Conservation (phyloP, 1,140 invertebrate genomes). For the Sinella curviseta region DNA sequence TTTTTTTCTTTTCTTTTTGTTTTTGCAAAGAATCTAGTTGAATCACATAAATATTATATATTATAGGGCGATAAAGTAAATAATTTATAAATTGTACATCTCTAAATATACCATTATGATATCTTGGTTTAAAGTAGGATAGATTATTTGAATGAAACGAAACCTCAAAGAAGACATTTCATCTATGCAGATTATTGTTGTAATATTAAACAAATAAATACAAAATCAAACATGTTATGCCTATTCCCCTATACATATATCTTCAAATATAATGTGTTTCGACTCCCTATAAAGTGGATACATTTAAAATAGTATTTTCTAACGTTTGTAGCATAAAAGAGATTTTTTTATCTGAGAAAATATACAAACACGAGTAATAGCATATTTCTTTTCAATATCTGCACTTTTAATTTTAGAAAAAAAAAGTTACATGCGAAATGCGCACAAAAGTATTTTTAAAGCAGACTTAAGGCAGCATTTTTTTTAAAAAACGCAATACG, state of each 20-base stretch:
- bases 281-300: background rate
- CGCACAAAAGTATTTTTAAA: too few relatives aligned
- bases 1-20: background rate
- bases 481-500: too few relatives aligned
- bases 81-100: too few relatives aligned
- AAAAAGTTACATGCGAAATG: too few relatives aligned
- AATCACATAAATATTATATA: background rate
- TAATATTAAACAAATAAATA: background rate
- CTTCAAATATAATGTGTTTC: background rate
- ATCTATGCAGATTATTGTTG: background rate
- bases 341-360: background rate
- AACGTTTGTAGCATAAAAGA: background rate
- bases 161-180: constrained; percentile 17
- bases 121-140: background rate
- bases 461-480: too few relatives aligned
- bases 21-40: constrained; percentile 25
- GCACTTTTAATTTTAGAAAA: too few relatives aligned
- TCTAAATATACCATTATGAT: background rate
- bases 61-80: too few relatives aligned
- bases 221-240: background rate
- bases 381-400: too few relatives aligned
- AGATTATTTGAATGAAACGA: too few relatives aligned
- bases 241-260: background rate
- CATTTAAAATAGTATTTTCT: background rate
- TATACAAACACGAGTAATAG: background rate